Evolutionary conservation across 2,113 vertebrate species (phyloP), one percentile per base, ranked within the genome.

Genomic region (Platichthys flesus): DNA sequence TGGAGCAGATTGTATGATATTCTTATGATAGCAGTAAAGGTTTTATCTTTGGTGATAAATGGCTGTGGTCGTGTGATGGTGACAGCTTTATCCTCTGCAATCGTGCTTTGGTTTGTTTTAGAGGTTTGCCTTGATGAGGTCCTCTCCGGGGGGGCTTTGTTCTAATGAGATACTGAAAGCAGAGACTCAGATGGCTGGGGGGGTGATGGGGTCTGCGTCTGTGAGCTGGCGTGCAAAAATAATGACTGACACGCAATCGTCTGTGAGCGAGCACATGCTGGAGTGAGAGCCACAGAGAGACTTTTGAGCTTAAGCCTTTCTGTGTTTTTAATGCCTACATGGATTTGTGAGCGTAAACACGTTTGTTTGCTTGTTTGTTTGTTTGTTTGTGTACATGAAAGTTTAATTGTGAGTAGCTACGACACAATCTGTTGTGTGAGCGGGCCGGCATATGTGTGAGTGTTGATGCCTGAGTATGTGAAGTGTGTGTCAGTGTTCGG

Each of bases 101-200:
- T 58, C 47, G 64, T 66, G 20, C 68, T 52, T 83, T 77, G 52
- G 42, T 79, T 80, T 81, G 61, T 83, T 83, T 72, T 54, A 73
- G 66, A 66, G 45, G 61, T 62, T 75, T 77, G 56, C 79, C 69
- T 51, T 83, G 76, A 87, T 86, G 49, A 55, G 42, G 12, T 74
- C 37, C 51, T 76, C 28, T 70, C 20, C 37, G 9, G 68, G 78
- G 66, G 63, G 67, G 26, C 26, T 54, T 66, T 74, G 9, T 21
- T 67, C 58, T 78, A 84, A 85, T 75, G 76, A 78, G 23, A 58
- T 42, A 42, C 18, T 65, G 60, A 16, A 54, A 76, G 79, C 51
- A 84, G 49, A 82, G n/a, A 63, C 61, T 58, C 61, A 67, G 45
- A 68, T 7, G 67, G 71, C 78, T 74, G 58, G 60, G 70, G 68